Evolutionary conservation across 1,140 invertebrate species (phyloP).

Genomic region (Conus ventricosus): DNA sequence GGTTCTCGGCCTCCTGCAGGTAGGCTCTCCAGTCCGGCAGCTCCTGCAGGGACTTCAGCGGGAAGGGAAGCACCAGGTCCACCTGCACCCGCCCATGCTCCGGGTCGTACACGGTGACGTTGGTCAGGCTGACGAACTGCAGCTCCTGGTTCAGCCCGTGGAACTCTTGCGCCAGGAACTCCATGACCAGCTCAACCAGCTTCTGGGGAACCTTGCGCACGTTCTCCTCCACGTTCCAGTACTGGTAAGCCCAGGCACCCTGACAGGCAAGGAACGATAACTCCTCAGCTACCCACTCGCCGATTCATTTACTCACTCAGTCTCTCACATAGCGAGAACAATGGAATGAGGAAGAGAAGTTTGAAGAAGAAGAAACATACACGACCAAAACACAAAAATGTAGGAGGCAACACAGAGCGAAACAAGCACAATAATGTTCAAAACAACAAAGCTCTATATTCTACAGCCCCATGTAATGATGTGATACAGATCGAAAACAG

Average conservation of each 20-base stretch:
- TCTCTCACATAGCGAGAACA: background rate
- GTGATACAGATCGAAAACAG: too few relatives aligned
- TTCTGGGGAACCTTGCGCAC: slow-evolving; percentile 32
- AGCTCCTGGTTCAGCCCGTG: slow-evolving; percentile 39
- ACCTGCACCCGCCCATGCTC: slow-evolving; percentile 84
- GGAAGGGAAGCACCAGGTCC: slow-evolving; percentile 90
- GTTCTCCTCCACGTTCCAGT: slow-evolving; percentile 58
- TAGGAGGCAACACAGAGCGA: too few relatives aligned
- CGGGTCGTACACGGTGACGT: slow-evolving; percentile 84
- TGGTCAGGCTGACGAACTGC: slow-evolving; percentile 47
- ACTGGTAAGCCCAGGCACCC: slow-evolving; percentile 52
- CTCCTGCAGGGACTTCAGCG: slow-evolving; percentile 91
- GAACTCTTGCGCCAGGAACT: slow-evolving; percentile 48
- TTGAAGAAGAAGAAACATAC: too few relatives aligned
- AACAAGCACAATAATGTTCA: background rate
- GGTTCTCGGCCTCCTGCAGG: slow-evolving; percentile 38
- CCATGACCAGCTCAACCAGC: slow-evolving; percentile 37
- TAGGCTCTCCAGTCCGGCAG: slow-evolving; percentile 79
- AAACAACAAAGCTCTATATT: too few relatives aligned
- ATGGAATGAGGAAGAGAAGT: too few relatives aligned
- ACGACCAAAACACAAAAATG: too few relatives aligned
- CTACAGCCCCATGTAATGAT: too few relatives aligned
- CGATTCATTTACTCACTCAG: background rate
- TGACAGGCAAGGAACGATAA: slow-evolving; percentile 12
- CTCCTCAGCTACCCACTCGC: slow-evolving; percentile 1